A percentile compares a stretch with the other conserved stretches of the same genome.
Conservation (phyloP, 37 sponge, comb jelly and placozoan genomes). For the Hormiphora californensis region DNA sequence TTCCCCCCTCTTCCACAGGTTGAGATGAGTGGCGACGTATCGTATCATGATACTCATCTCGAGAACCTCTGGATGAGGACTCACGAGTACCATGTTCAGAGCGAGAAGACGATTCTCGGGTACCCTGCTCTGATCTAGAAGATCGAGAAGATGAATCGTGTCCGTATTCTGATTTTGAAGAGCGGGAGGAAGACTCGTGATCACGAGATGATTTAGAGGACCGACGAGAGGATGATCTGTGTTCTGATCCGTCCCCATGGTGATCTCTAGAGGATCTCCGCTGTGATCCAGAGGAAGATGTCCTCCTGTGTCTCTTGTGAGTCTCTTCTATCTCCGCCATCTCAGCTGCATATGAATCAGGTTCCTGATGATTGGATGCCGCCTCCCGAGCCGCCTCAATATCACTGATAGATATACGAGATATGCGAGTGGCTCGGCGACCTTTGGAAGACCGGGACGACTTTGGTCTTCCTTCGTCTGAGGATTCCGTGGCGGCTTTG, state of each 20-base stretch:
- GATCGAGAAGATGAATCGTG: too few species aligned
- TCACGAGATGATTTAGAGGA: background rate
- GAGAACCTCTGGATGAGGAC: background rate
- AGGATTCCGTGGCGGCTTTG: background rate
- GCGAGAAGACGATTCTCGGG: too few species aligned
- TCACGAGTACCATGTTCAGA: too few species aligned
- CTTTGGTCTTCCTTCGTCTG: background rate
- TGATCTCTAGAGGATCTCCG: background rate
- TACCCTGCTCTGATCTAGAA: too few species aligned
- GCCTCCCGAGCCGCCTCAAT: background rate
- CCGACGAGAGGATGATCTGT: background rate
- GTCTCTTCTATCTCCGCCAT: constrained; percentile 9
- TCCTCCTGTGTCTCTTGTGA: background rate
- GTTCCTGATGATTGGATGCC: background rate
- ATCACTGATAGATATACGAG: background rate
- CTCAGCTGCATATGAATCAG: background rate
- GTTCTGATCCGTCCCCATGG: background rate
- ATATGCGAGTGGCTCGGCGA: background rate
- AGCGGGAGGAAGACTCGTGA: too few species aligned
- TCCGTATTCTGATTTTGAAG: too few species aligned
- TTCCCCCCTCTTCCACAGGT: too few species aligned
- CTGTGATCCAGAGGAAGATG: background rate
- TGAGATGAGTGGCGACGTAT: background rate
- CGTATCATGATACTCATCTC: background rate
- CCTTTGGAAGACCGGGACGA: background rate